phyloP scores from a whole-genome alignment of 2,797 vertebrate genomes.

The Salarias fasciatus region DNA sequence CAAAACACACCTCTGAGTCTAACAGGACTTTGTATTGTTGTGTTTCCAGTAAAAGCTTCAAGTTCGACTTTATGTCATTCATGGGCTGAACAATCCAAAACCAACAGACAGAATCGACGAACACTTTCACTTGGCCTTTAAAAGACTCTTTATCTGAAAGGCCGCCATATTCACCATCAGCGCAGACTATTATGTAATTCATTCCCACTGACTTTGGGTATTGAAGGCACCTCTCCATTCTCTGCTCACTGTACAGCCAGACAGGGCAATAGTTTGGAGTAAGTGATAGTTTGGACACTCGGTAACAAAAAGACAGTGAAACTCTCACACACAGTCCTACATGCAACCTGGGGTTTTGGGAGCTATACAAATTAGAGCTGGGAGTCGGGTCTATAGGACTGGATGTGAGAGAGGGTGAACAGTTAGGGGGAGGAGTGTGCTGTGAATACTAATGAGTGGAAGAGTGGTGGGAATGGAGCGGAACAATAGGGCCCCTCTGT shows the following conservation, averaged over 20 bases:
- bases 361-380: slow-evolving; percentile 86
- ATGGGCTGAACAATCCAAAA: background rate
- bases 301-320: slow-evolving; percentile 75
- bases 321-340: slow-evolving; percentile 79
- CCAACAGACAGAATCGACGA: slow-evolving; percentile 7
- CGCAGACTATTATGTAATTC: slow-evolving; percentile 70
- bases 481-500: slow-evolving; percentile 88
- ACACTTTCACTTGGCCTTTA: slow-evolving; percentile 54
- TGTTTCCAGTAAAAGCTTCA: background rate
- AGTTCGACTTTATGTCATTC: background rate
- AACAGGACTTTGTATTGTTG: background rate
- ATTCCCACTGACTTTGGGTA: slow-evolving; percentile 36
- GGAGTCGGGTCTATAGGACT: slow-evolving; percentile 84
- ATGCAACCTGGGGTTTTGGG: slow-evolving; percentile 80
- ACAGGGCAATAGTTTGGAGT: slow-evolving; percentile 69
- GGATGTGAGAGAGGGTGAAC: slow-evolving; percentile 80
- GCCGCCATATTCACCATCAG: slow-evolving; percentile 26
- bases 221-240: slow-evolving; percentile 42
- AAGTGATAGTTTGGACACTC: slow-evolving; percentile 67
- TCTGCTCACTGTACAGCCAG: slow-evolving; percentile 57
- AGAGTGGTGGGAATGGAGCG: slow-evolving; percentile 87
- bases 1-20: background rate
- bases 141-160: slow-evolving; percentile 16
- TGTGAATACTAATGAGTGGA: slow-evolving; percentile 85
- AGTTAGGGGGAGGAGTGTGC: slow-evolving; percentile 85